Conservation (phyloP, 2,888 invertebrate species). For the Blastobasis lacticolella region DNA sequence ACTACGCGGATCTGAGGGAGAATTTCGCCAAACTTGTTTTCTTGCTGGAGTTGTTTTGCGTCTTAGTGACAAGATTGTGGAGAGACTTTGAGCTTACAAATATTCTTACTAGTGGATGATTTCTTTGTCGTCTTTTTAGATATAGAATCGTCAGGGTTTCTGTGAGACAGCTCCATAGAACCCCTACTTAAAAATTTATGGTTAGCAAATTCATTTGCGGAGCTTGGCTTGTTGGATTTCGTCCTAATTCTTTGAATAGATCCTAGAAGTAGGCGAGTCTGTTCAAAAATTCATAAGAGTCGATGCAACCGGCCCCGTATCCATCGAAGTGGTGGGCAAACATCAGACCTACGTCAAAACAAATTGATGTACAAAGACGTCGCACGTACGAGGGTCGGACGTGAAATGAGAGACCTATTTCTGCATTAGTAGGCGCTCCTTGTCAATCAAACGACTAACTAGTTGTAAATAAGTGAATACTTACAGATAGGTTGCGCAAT, state of each 20-base stretch:
- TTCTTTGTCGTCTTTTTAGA: no score
- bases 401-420: neutral
- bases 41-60: neutral
- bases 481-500: neutral
- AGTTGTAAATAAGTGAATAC: neutral
- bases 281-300: no score
- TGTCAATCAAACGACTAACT: neutral
- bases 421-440: neutral
- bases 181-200: no score
- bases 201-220: no score
- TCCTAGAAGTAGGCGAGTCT: no score
- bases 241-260: no score
- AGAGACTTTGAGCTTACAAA: no score
- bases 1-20: neutral
- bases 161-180: no score
- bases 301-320: neutral
- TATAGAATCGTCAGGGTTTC: no score
- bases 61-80: no score
- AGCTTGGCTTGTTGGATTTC: no score
- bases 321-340: neutral
- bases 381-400: constrained; percentile 4
- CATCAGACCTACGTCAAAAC: constrained; percentile 5
- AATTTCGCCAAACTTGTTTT: neutral
- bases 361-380: neutral
- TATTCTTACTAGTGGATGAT: no score